Evolutionary conservation across 2,888 invertebrate genomes (phyloP).

Genomic region (Apotomis capreana): DNA sequence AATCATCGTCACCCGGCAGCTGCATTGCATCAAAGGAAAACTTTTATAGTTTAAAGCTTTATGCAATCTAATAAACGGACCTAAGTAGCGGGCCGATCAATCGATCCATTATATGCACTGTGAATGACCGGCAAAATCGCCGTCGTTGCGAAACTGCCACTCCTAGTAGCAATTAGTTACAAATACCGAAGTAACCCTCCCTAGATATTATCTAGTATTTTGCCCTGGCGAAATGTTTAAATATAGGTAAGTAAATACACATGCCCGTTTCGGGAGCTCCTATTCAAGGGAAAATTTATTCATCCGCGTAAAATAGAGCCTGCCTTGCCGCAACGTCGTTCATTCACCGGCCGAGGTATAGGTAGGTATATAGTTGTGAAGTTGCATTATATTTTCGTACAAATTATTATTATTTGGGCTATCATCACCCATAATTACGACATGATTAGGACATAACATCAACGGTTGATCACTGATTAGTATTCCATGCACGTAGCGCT

Average conservation of each 20-base stretch:
- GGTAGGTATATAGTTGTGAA: too few relatives aligned
- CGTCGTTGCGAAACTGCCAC: conserved; percentile 22
- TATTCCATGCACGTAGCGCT: background rate
- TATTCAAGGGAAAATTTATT: too few relatives aligned
- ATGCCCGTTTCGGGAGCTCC: too few relatives aligned
- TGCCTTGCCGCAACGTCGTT: too few relatives aligned
- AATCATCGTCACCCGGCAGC: background rate
- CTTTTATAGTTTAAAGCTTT: conserved; percentile 22
- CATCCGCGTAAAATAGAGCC: too few relatives aligned
- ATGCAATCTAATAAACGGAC: conserved; percentile 27
- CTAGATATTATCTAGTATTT: background rate
- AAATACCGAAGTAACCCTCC: background rate
- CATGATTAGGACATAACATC: background rate
- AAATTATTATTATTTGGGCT: too few relatives aligned
- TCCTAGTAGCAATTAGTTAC: background rate
- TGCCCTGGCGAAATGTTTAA: background rate
- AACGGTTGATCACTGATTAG: background rate
- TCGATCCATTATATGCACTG: conserved; percentile 41
- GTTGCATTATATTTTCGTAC: too few relatives aligned
- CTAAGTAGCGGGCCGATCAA: conserved; percentile 23
- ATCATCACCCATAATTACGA: too few relatives aligned
- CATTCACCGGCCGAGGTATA: too few relatives aligned
- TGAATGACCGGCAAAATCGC: conserved; percentile 23
- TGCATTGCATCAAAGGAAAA: conserved; percentile 10
- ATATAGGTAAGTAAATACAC: too few relatives aligned